Percentiles rank a stretch among this genome's conserved stretches.
These are phyloP conservation scores for Drosophila serrata DNA, from an alignment of 1,140 invertebrate genomes.

Conservation along the genomic window DNA sequence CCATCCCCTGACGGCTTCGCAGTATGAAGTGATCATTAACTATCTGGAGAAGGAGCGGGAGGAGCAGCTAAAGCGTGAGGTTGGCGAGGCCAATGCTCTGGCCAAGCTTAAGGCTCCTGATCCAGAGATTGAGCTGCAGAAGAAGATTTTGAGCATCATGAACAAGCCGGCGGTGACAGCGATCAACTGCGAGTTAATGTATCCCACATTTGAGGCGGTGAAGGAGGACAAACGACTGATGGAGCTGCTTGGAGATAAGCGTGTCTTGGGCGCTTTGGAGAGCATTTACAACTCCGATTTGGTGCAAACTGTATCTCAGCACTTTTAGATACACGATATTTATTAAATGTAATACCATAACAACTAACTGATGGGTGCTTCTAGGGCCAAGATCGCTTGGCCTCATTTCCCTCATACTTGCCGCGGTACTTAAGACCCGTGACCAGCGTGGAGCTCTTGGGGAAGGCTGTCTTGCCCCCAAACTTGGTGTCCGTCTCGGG, in stretches of 20 bases:
- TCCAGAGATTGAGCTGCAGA: constrained; percentile 88
- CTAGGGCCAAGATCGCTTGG: constrained; percentile 88
- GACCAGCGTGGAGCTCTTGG: constrained; percentile 92
- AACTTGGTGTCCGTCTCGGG: constrained; percentile 94
- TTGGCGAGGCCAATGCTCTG: constrained; percentile 86
- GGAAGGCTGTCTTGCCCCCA: constrained; percentile 92
- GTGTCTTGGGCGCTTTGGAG: constrained; percentile 91
- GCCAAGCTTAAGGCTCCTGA: constrained; percentile 86
- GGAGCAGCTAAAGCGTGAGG: constrained; percentile 90
- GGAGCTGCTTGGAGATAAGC: constrained; percentile 86
- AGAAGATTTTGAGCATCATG: constrained; percentile 93
- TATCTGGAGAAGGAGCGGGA: constrained; percentile 92
- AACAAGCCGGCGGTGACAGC: constrained; percentile 87
- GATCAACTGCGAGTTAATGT: constrained; percentile 53
- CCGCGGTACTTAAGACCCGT: constrained; percentile 93
- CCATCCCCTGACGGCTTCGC: constrained; percentile 90
- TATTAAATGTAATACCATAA: constrained; percentile 29
- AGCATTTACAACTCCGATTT: constrained; percentile 61
- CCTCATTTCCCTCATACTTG: constrained; percentile 91
- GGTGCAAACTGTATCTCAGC: constrained; percentile 37
- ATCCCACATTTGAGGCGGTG: constrained; percentile 55
- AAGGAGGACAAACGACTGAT: constrained; percentile 61
- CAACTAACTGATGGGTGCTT: constrained; percentile 7
- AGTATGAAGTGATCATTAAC: constrained; percentile 92
- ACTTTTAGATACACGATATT: constrained; percentile 43